phyloP scores from a whole-genome alignment of 1,140 invertebrate species.

The Pogonognathellus flavescens region DNA sequence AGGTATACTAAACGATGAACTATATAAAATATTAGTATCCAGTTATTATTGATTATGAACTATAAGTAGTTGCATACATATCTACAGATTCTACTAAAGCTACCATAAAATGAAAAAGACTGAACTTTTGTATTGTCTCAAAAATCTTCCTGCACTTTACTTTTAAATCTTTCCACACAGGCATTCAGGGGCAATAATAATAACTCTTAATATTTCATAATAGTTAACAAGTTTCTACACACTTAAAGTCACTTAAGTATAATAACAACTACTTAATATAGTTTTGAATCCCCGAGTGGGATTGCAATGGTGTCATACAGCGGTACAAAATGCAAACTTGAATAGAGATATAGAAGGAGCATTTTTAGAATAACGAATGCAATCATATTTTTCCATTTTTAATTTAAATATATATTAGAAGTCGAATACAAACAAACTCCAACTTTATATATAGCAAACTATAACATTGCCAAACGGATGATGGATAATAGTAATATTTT shows the following conservation, averaged over 20 bases:
- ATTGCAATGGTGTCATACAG: not conserved
- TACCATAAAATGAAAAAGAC: too few relatives aligned
- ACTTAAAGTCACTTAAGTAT: not conserved
- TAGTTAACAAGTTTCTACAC: not conserved
- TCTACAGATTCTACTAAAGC: too few relatives aligned
- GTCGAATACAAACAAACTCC: not conserved
- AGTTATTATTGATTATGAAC: too few relatives aligned
- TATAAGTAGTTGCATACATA: too few relatives aligned
- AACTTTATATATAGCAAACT: not conserved
- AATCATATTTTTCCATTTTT: not conserved
- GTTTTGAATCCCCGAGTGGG: not conserved
- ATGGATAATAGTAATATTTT: not conserved
- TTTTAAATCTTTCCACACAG: not conserved
- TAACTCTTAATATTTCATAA: not conserved
- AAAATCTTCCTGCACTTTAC: not conserved
- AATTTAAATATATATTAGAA: too few relatives aligned
- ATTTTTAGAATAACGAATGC: not conserved
- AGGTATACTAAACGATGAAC: too few relatives aligned
- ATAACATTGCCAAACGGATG: not conserved
- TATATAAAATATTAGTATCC: too few relatives aligned
- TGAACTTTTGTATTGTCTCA: too few relatives aligned
- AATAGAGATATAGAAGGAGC: not conserved
- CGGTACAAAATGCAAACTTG: constrained; percentile 27
- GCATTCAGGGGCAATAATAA: not conserved
- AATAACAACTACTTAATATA: not conserved